Conservation (phyloP, 2,888 invertebrate species). For the Leucophenga maculata region DNA sequence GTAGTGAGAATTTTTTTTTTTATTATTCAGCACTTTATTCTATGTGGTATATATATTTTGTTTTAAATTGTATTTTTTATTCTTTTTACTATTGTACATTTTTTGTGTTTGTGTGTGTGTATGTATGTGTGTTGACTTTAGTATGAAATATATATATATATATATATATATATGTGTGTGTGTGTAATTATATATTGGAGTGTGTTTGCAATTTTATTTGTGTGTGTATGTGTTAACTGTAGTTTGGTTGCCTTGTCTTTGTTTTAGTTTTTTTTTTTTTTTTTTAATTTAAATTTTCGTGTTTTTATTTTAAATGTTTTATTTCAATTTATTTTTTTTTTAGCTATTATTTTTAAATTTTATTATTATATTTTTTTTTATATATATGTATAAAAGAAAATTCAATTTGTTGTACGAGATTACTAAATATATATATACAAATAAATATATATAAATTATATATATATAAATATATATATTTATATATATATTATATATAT, state of each 20-base stretch:
- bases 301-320: no score
- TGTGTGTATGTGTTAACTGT: conserved; percentile 15
- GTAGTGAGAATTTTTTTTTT: not conserved
- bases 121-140: no score
- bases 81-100: conserved; percentile 39
- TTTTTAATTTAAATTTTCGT: conserved; percentile 12
- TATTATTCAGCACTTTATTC: not conserved
- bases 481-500: not conserved
- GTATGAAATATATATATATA: conserved; percentile 56
- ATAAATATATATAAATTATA: conserved; percentile 43
- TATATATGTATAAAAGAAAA: no score
- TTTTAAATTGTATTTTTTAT: conserved; percentile 1
- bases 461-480: conserved; percentile 24
- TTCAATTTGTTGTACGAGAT: conserved; percentile 53
- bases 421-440: conserved; percentile 54
- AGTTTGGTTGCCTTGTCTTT: conserved; percentile 36
- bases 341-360: not conserved
- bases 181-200: conserved; percentile 37
- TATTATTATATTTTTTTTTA: not conserved
- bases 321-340: conserved; percentile 4
- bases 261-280: conserved; percentile 36
- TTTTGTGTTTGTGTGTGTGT: conserved; percentile 39
- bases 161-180: conserved; percentile 40
- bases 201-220: conserved; percentile 35
- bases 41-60: conserved; percentile 10